phyloP scores from a whole-genome alignment of 2,888 invertebrate species.

The Chouioia cunea region DNA sequence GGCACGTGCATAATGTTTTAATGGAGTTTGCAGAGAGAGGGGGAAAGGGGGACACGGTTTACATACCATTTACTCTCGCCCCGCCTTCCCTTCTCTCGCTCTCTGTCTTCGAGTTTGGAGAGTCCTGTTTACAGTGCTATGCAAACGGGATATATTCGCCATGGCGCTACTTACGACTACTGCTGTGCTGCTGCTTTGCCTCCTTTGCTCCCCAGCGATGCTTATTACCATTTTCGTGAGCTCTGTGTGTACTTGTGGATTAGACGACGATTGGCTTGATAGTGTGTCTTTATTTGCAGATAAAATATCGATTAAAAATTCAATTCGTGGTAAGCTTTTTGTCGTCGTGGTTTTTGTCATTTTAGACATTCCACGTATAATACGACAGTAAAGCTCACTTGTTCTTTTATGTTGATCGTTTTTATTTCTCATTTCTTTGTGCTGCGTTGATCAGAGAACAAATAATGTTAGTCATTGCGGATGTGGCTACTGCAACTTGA shows the following conservation, averaged over 20 bases:
- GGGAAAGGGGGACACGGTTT: constrained; percentile 59
- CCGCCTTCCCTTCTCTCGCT: constrained; percentile 51
- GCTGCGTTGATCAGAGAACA: neutral
- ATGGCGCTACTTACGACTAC: constrained; percentile 56
- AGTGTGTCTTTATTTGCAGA: constrained; percentile 8
- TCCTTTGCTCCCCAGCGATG: constrained; percentile 22
- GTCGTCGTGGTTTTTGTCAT: too few relatives aligned
- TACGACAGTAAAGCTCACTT: too few relatives aligned
- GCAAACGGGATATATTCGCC: constrained; percentile 61
- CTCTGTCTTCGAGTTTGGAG: constrained; percentile 42
- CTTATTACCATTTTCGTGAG: constrained; percentile 42
- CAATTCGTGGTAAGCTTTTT: neutral
- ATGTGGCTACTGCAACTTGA: constrained; percentile 15
- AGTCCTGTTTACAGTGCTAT: constrained; percentile 65
- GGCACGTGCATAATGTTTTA: constrained; percentile 69
- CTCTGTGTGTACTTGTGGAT: constrained; percentile 16
- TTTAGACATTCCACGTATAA: too few relatives aligned
- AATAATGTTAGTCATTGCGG: constrained; percentile 21
- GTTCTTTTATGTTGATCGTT: too few relatives aligned
- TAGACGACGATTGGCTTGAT: constrained; percentile 24
- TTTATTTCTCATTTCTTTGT: constrained; percentile 4
- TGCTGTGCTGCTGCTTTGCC: neutral
- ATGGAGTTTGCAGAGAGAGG: constrained; percentile 67
- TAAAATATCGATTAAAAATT: neutral
- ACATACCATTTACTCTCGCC: constrained; percentile 69